These are phyloP conservation scores for Anguilla megastoma DNA, from an alignment of 2,797 vertebrate species.

Conservation along the genomic window DNA sequence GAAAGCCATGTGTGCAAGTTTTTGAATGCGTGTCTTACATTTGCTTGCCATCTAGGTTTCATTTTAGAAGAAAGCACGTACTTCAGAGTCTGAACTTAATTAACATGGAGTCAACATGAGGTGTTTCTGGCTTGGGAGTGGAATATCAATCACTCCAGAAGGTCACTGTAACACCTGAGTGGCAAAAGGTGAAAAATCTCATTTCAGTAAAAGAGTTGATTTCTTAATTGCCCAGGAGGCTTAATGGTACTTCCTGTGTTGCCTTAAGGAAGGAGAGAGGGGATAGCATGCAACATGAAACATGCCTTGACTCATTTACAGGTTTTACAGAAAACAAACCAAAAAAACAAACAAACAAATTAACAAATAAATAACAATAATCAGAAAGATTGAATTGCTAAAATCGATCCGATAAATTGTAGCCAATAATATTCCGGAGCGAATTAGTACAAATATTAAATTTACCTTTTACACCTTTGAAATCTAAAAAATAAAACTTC, in stretches of 20 bases:
- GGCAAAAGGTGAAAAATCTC: neutral
- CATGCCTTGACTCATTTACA: neutral
- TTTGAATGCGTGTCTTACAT: neutral
- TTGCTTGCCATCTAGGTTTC: neutral
- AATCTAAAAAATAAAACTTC: too few relatives aligned
- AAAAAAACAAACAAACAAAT: neutral
- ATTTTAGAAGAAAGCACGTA: neutral
- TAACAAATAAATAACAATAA: neutral
- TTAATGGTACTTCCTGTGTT: neutral
- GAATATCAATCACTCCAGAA: neutral
- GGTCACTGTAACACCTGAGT: slow-evolving; percentile 1
- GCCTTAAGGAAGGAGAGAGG: neutral
- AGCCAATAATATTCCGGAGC: neutral
- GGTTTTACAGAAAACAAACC: neutral
- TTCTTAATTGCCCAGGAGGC: neutral
- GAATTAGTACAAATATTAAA: too few relatives aligned
- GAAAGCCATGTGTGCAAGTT: neutral
- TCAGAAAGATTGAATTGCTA: neutral
- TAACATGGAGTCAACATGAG: neutral
- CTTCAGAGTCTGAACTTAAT: neutral
- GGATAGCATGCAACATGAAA: neutral
- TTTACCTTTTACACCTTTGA: too few relatives aligned
- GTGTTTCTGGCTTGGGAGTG: neutral
- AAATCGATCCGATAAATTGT: neutral
- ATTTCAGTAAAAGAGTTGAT: neutral